Base-by-base conservation (phyloP, 2,888 invertebrate species). In the Neelides folsomi region DNA sequence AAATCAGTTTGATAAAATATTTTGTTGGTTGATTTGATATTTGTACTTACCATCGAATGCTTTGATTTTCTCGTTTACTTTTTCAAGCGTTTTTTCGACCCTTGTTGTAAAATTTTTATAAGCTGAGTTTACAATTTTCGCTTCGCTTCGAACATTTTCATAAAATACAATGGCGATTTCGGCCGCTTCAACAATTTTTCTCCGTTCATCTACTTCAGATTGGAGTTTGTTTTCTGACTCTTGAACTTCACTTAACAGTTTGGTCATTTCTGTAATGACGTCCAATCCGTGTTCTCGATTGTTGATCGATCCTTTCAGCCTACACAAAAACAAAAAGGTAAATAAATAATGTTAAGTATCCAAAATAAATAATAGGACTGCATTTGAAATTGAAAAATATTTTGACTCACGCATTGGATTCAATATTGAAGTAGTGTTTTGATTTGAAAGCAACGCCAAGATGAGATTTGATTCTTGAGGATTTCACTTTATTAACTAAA, bases 21-120 rank as follows among this genome's bases (percentile, higher is more conserved):
- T 16, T 15, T 15, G 16, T 3, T 39, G 39, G 4, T 39, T 39
- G 13, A 6, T 16, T 39, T 6, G 16, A 47, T 41, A 51, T 16
- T 71, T 69, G 1, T 79, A 76, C 12, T 67, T 64, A 49, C 67
- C 66, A n/a, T 73, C 72, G 52, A 93, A 70, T 7, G 79, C 80
- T 15, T 82, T 79, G 62, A 80, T 77, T 54, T 87, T 73, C 65
- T 92, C 90, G 63, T 87, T 87, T 16, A 93, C 71, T 68, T 87
- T 88, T 49, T 83, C 81, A 69, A 90, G 86, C 46, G 93, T 76
- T 49, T 80, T 79, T 66, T 87, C 83, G 1, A 95, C 88, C 54
- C 92, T 77, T 12, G 81, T 80, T 0, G 89, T 90, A 73, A 93
- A 95, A 70, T 87, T 90, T 72, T 86, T 87, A 69, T 94, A 95